These are phyloP conservation scores for Dermolepida albohirtum DNA, from an alignment of 2,888 invertebrate genomes.

Conservation along the genomic window DNA sequence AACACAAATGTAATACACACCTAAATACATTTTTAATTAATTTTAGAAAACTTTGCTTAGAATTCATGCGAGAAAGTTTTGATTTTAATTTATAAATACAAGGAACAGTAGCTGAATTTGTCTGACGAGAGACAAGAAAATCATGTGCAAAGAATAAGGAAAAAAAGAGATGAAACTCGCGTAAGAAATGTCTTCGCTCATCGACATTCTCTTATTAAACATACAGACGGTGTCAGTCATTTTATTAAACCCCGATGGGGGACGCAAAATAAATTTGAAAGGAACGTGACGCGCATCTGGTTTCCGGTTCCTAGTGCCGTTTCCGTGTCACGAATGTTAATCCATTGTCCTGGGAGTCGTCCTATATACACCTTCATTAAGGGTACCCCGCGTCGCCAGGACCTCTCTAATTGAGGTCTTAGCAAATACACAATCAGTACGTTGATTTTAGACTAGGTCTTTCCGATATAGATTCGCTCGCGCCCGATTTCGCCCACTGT, in stretches of 20 bases:
- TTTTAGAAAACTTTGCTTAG: no score
- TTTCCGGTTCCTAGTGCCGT: slow-evolving; percentile 21
- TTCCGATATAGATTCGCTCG: slow-evolving; percentile 39
- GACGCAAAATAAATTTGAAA: slow-evolving; percentile 35
- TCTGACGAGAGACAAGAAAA: no score
- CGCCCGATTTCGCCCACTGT: slow-evolving; percentile 9
- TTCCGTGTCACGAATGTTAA: slow-evolving; percentile 42
- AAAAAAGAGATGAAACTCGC: neutral
- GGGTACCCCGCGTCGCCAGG: slow-evolving; percentile 46
- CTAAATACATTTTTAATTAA: no score
- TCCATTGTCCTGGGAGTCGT: slow-evolving; percentile 45
- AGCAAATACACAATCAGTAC: slow-evolving; percentile 50
- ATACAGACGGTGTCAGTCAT: slow-evolving; percentile 44
- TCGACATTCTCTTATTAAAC: slow-evolving; percentile 37
- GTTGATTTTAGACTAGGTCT: slow-evolving; percentile 48
- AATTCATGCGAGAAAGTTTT: no score
- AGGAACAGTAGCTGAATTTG: neutral
- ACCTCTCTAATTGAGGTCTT: slow-evolving; percentile 50
- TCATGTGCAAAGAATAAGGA: no score
- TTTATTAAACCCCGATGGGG: slow-evolving; percentile 42
- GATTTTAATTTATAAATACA: neutral
- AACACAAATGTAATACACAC: no score
- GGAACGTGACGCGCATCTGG: slow-evolving; percentile 35
- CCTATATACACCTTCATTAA: slow-evolving; percentile 50
- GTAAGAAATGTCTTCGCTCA: slow-evolving; percentile 24